Evolutionary conservation across 1,140 invertebrate species (phyloP).

Genomic region (Pinna nobilis): DNA sequence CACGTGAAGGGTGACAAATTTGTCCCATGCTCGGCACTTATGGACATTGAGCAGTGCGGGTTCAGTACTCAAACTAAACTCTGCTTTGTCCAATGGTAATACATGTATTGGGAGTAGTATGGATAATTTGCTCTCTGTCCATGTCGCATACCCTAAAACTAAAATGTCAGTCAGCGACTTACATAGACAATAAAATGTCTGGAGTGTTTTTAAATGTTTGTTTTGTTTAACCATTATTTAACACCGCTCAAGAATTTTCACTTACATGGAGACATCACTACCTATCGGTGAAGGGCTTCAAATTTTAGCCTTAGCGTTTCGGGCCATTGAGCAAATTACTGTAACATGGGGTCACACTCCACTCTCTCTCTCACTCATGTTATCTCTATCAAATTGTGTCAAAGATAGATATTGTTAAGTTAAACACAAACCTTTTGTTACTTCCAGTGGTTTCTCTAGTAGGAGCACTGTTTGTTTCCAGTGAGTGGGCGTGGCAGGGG

Average conservation of each 20-base stretch:
- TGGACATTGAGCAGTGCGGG: too few relatives aligned
- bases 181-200: too few relatives aligned
- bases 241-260: background rate
- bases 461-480: conserved; percentile 75
- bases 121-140: too few relatives aligned
- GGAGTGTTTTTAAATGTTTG: too few relatives aligned
- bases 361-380: background rate
- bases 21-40: too few relatives aligned
- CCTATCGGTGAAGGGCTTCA: background rate
- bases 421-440: conserved; percentile 85
- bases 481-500: conserved; percentile 67
- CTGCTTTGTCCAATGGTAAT: too few relatives aligned
- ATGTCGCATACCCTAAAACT: too few relatives aligned
- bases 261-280: background rate
- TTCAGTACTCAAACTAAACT: too few relatives aligned
- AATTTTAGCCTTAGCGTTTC: background rate
- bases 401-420: conserved; percentile 27
- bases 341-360: background rate
- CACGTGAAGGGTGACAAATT: too few relatives aligned
- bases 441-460: conserved; percentile 79
- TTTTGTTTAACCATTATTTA: too few relatives aligned
- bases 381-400: background rate
- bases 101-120: too few relatives aligned
- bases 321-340: background rate
- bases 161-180: too few relatives aligned